Evolutionary conservation across 2,888 invertebrate species (phyloP).

Genomic region (Brenthis ino): DNA sequence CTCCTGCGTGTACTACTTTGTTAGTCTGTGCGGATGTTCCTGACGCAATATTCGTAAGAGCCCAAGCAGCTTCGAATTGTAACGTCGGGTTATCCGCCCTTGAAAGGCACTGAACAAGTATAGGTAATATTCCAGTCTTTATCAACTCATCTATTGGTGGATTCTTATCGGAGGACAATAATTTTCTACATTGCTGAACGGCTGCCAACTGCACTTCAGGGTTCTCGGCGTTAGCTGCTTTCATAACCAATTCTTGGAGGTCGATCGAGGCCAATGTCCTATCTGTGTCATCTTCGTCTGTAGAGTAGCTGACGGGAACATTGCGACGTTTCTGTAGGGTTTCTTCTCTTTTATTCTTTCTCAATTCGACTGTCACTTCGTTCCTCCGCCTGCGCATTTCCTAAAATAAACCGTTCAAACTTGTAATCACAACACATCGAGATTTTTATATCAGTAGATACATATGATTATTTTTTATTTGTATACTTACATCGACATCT

Average conservation of each 20-base stretch:
- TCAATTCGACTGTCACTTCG: constrained; percentile 97
- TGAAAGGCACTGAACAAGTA: constrained; percentile 94
- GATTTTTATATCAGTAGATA: constrained; percentile 16
- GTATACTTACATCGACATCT: constrained; percentile 96
- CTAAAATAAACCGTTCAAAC: constrained; percentile 75
- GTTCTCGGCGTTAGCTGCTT: constrained; percentile 90
- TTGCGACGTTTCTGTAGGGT: constrained; percentile 97
- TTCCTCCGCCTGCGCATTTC: constrained; percentile 98
- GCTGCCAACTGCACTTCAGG: constrained; percentile 93
- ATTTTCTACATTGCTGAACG: constrained; percentile 96
- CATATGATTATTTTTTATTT: constrained; percentile 22
- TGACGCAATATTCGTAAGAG: constrained; percentile 97
- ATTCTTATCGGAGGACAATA: constrained; percentile 98
- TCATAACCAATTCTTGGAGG: constrained; percentile 91
- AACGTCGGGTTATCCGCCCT: constrained; percentile 93
- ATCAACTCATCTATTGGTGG: constrained; percentile 99
- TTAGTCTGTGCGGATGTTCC: constrained; percentile 96
- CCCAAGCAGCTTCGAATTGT: constrained; percentile 99
- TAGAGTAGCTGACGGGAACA: constrained; percentile 94
- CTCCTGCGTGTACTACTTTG: constrained; percentile 95
- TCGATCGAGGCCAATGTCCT: constrained; percentile 86
- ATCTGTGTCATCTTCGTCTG: constrained; percentile 89
- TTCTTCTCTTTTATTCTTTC: constrained; percentile 99
- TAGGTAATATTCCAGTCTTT: constrained; percentile 95
- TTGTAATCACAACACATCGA: constrained; percentile 5